Percentiles rank a stretch among this genome's conserved stretches.
Conservation (phyloP, 2,113 vertebrate genomes). For the Gadus macrocephalus region DNA sequence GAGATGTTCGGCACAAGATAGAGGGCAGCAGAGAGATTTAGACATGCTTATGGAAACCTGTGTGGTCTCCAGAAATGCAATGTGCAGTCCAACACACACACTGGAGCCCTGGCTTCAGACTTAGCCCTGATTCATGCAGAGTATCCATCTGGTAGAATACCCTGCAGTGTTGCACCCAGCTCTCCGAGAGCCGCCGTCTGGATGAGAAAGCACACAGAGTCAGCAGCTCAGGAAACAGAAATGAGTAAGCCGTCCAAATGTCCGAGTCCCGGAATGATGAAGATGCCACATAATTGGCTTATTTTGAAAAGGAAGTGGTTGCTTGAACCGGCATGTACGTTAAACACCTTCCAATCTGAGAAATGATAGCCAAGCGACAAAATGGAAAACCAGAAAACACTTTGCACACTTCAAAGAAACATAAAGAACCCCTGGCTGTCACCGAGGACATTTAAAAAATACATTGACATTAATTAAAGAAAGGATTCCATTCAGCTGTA, state of each 20-base stretch:
- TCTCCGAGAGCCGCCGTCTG: slow-evolving; percentile 23
- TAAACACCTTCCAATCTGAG: slow-evolving; percentile 63
- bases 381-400: not conserved
- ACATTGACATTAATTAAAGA: slow-evolving; percentile 1
- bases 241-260: slow-evolving; percentile 58
- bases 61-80: slow-evolving; percentile 92
- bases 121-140: slow-evolving; percentile 70
- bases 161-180: slow-evolving; percentile 59
- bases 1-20: slow-evolving; percentile 87
- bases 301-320: slow-evolving; percentile 60
- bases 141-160: slow-evolving; percentile 73
- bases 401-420: too few relatives aligned
- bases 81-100: slow-evolving; percentile 78
- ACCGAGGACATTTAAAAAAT: not conserved
- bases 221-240: slow-evolving; percentile 46
- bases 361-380: slow-evolving; percentile 54
- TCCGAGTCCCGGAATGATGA: slow-evolving; percentile 44
- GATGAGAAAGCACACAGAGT: slow-evolving; percentile 33
- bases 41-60: slow-evolving; percentile 82
- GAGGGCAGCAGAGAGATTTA: slow-evolving; percentile 92
- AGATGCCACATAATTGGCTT: slow-evolving; percentile 54
- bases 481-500: slow-evolving; percentile 21
- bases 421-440: not conserved
- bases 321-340: slow-evolving; percentile 49
- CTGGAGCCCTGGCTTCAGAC: slow-evolving; percentile 61